Percentiles rank a stretch among this genome's conserved stretches.
Conservation (phyloP, 1,140 invertebrate genomes). For the Ostrea edulis region DNA sequence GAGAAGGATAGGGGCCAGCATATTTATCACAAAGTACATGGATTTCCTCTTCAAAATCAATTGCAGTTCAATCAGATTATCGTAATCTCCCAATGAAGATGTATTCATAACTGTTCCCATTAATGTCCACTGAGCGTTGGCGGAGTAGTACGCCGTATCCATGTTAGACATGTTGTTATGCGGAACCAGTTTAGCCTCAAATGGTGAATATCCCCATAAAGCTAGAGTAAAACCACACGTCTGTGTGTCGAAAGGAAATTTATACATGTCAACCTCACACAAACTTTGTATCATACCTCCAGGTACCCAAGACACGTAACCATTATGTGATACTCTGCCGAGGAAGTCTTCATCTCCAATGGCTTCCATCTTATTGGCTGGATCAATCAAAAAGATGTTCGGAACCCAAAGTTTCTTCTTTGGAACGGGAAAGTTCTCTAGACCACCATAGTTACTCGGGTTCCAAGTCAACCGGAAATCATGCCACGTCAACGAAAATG, state of each 20-base stretch:
- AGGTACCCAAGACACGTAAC: background rate
- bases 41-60: constrained; percentile 73
- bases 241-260: constrained; percentile 33
- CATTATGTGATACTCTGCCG: background rate
- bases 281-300: background rate
- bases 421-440: background rate
- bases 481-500: background rate
- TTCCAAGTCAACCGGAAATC: constrained; percentile 3
- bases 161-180: background rate
- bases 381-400: constrained; percentile 10
- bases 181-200: background rate
- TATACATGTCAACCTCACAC: background rate
- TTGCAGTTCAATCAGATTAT: constrained; percentile 73
- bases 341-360: constrained; percentile 14
- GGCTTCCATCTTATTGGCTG: constrained; percentile 15
- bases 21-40: constrained; percentile 49
- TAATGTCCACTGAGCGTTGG: constrained; percentile 28
- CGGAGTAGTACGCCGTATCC: background rate
- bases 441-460: background rate
- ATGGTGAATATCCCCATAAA: background rate
- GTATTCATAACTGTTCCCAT: background rate
- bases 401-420: constrained; percentile 15
- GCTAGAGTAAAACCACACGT: background rate
- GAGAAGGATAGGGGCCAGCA: constrained; percentile 51
- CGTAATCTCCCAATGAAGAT: background rate